Evolutionary conservation across 2,797 vertebrate species (phyloP).

Genomic region (Gambelia wislizenii): DNA sequence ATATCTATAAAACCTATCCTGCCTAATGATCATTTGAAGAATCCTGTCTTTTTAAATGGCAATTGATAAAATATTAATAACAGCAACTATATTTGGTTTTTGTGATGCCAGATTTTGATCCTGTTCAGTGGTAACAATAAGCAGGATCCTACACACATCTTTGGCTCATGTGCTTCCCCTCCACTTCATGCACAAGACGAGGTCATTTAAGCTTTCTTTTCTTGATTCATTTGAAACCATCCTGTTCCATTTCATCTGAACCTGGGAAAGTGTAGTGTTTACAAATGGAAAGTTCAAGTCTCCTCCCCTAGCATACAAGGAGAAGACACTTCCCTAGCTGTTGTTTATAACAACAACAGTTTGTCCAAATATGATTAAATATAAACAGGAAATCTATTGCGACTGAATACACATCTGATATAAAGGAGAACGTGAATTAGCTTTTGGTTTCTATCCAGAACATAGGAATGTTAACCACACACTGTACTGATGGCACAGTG

Average conservation of each 20-base stretch:
- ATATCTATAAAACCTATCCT: background rate
- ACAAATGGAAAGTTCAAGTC: background rate
- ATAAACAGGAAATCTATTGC: conserved; percentile 79
- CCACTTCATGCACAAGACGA: background rate
- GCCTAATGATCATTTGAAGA: background rate
- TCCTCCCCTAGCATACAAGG: background rate
- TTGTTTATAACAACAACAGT: background rate
- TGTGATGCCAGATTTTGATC: conserved; percentile 55
- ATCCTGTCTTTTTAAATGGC: conserved; percentile 15
- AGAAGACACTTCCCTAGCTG: background rate
- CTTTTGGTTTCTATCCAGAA: conserved; percentile 79
- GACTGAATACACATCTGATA: conserved; percentile 85
- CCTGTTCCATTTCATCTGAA: background rate
- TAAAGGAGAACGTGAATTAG: conserved; percentile 80
- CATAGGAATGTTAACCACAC: conserved; percentile 87
- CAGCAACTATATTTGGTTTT: conserved; percentile 47
- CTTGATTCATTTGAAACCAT: background rate
- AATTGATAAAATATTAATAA: conserved; percentile 53
- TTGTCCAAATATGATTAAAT: background rate
- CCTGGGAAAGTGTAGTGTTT: background rate
- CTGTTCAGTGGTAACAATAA: background rate
- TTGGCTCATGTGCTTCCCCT: background rate
- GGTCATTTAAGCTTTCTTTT: background rate
- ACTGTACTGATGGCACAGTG: conserved; percentile 85
- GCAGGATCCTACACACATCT: background rate